Evolutionary conservation across 2,797 vertebrate species (phyloP), one percentile per base, ranked within the genome.

Genomic region (Salarias fasciatus): DNA sequence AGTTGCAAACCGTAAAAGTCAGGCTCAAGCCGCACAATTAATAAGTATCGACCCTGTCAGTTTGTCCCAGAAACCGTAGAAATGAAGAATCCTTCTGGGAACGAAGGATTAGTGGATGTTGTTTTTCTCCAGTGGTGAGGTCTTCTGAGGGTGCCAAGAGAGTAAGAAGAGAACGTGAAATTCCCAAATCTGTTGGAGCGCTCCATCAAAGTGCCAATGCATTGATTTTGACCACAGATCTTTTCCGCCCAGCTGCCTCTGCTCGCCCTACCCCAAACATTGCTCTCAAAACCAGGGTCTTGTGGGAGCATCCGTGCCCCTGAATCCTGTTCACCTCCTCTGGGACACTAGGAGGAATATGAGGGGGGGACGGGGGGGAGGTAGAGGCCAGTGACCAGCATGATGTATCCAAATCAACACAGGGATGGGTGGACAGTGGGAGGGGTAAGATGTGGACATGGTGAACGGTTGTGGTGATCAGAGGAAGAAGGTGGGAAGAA

Each of bases 151-250:
- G 68, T 56, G 63, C 67, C 61, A 54, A 69, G 80, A 80, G 67
- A 80, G 43, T 67, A 53, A 14, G 57, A 63, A 53, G 55, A 53
- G 69, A 79, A 84, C 69, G 69, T 82, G 69, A 87, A 85, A 86
- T 86, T 88, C 77, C 88, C 87, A 87, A 91, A 91, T 91, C 87
- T 89, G 91, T 83, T 36, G 70, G 59, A 84, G 66, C 77, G 77
- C 85, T 87, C 88, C 87, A 86, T 85, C 84, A 93, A 91, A 93
- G 92, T 93, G 91, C 86, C 90, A 86, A 84, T 88, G 91, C 91
- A 94, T 92, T 92, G 91, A 93, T 94, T 93, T 91, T 88, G 85
- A 86, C 90, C 83, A 80, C 79, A 72, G 75, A 87, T 86, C 75
- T 84, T 83, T 92, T 91, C 89, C 86, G 71, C 79, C 18, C 53